Percentiles rank a stretch among this genome's conserved stretches.
These are phyloP conservation scores for Aptenodytes patagonicus DNA, from an alignment of 2,113 vertebrate species.

Conservation along the genomic window DNA sequence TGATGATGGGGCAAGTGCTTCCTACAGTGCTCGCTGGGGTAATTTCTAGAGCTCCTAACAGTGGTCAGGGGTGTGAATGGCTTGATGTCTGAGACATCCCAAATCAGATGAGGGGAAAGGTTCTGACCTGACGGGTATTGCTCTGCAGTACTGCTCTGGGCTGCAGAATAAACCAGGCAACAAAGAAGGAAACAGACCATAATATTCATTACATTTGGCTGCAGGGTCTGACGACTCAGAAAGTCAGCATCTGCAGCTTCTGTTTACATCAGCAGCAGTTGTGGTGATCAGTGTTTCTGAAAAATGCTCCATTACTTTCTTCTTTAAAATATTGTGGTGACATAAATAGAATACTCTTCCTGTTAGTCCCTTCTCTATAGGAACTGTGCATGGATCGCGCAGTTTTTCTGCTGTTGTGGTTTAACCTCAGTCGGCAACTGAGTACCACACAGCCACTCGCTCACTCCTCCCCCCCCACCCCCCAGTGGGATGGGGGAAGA, in stretches of 20 bases:
- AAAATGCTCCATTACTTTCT: background rate
- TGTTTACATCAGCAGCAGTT: background rate
- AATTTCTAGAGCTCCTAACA: background rate
- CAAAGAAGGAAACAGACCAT: background rate
- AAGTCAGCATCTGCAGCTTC: background rate
- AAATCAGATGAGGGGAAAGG: background rate
- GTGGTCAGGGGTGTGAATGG: background rate
- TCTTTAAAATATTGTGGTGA: background rate
- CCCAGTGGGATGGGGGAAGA: too few species aligned
- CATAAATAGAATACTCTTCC: background rate
- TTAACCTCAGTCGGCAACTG: too few species aligned
- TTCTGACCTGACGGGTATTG: background rate
- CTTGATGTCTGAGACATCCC: background rate
- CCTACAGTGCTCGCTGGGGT: background rate
- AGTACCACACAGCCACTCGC: too few species aligned
- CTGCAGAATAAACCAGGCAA: background rate
- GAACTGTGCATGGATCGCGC: background rate
- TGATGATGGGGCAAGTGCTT: background rate
- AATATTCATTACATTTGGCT: conserved; percentile 1
- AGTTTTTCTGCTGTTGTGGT: background rate
- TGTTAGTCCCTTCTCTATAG: background rate
- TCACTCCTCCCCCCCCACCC: too few species aligned
- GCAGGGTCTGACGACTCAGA: background rate
- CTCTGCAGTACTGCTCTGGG: background rate
- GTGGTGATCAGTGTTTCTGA: background rate